Evolutionary conservation across 2,797 vertebrate genomes (phyloP).

Genomic region (Acanthornis magna): DNA sequence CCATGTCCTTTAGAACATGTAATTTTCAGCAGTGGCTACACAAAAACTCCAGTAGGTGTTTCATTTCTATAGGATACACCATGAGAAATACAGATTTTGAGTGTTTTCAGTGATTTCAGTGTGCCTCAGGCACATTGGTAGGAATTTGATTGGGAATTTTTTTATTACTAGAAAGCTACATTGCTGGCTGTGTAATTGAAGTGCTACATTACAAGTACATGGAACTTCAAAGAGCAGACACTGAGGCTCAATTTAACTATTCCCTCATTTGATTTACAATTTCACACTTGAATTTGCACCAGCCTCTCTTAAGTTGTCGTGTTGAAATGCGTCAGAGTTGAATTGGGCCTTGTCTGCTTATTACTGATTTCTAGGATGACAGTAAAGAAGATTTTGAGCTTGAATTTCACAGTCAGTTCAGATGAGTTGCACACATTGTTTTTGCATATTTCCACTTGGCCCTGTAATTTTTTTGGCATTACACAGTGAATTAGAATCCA

Average conservation of each 20-base stretch:
- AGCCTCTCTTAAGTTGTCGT: not conserved
- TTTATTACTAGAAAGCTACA: not conserved
- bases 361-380: not conserved
- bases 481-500: not conserved
- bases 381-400: not conserved
- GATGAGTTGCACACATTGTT: not conserved
- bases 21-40: not conserved
- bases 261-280: not conserved
- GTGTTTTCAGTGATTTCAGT: not conserved
- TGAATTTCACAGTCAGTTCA: not conserved
- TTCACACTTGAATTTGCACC: not conserved
- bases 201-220: not conserved
- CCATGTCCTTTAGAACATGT: not conserved
- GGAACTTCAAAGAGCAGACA: not conserved
- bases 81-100: constrained; percentile 22
- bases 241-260: not conserved
- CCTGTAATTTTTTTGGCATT: not conserved
- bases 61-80: not conserved
- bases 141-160: not conserved
- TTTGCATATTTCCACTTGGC: not conserved
- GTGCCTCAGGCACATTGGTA: not conserved
- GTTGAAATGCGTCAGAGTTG: not conserved
- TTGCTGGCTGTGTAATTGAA: not conserved
- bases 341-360: not conserved
- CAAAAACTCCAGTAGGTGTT: not conserved